Base-by-base conservation (phyloP, 2,797 vertebrate genomes). In the Molothrus ater region DNA sequence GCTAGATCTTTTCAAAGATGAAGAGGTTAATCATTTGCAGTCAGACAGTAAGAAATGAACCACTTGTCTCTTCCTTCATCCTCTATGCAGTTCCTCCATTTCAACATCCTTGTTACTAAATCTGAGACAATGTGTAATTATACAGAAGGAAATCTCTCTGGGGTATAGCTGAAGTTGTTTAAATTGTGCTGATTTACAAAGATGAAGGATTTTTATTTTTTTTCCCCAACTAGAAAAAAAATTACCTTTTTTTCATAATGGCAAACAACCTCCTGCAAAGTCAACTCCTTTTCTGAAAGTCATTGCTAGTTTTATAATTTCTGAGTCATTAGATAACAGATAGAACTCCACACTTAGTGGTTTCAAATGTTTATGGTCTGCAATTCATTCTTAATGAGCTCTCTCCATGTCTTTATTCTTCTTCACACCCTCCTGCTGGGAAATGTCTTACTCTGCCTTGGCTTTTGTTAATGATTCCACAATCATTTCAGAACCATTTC, bases 331-430 rank as follows among this genome's bases (percentile, higher is more conserved):
- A 98, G 98, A 98, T 98, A 98, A 98, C 98, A 98, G 98, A 98
- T 98, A 98, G 98, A 98, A 98, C 97, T 98, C 98, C 98, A 98
- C 98, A 98, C 98, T 98, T 98, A 98, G 97, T 98, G 98, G 98
- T 97, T 98, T 98, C 98, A 98, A 98, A 98, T 98, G 98, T 98
- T 98, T 98, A 98, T 98, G 98, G 98, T 98, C 98, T 98, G 98
- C 98, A 98, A 98, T 98, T 98, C 98, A 98, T 98, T 98, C 98
- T 98, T 98, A 98, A 98, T 98, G 98, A 98, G 98, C 98, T 98
- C 98, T 97, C 98, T 98, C 98, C 97, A 97, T 96, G 98, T 98
- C 98, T 98, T 98, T 97, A 98, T 98, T 98, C 98, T 98, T 98
- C 98, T 96, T 96, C 93, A 85, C 97, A 96, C 97, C 98, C 98